Evolutionary conservation across 1,140 invertebrate species (phyloP), one percentile per base, ranked within the genome.

Genomic region (Heliothis virescens): DNA sequence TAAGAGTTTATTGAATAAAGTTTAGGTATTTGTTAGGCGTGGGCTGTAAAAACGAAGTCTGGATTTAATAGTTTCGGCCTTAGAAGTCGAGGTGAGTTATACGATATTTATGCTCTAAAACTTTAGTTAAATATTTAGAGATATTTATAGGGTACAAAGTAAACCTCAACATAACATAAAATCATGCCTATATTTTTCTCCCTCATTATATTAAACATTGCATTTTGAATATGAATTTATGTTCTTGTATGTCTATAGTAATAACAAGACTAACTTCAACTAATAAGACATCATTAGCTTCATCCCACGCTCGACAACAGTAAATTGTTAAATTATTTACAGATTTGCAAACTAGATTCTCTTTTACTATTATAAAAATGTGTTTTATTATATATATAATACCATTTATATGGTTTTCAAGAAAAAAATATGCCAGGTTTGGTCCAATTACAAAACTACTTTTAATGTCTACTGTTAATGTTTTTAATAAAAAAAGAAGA

Each of bases 21-120:
- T 41, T 76, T 53, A 71, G 48, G 21, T 53, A 52, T 71, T 67
- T 48, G n/a, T 67, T 48, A 48, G 34, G 9, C 11, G 2, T 18
- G 41, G 16, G 63, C 63, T 18, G 16, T 48, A 48, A 67, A 67
- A 18, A 48, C 16, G 47, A 21, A 67, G 63, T 48, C 63, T 67
- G 63, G 63, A 48, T 67, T 67, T 67, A 67, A 67, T 67, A 67
- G 63, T 67, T 65, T 48, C 34, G 34, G 63, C 10, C 16, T 67
- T 48, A 67, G 21, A 48, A 48, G 63, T 67, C 4, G 41, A 48
- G 2, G 16, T 1, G 34, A 29, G 9, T 63, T 67, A 18, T 18
- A 65, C 41, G 63, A 48, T 48, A 41, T 48, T 48, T 11, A 16
- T n/a, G 16, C 13, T 41, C 10, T 48, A 18, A 21, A 67, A 18